A percentile compares a stretch with the other conserved stretches of the same genome.
These are phyloP conservation scores for Dolichoris vasculosae DNA, from an alignment of 1,140 invertebrate species.

Conservation along the genomic window DNA sequence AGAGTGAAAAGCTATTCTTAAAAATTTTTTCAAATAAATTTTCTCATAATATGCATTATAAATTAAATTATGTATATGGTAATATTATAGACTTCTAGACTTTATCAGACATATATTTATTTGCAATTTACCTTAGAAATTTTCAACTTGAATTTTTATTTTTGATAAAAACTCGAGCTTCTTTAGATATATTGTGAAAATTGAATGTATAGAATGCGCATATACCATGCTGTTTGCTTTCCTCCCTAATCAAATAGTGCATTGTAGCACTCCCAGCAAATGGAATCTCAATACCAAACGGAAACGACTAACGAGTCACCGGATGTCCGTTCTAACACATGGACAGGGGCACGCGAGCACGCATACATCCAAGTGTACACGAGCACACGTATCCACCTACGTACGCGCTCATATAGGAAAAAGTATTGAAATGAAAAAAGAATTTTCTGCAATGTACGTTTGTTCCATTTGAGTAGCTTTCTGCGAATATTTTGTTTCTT, in stretches of 20 bases:
- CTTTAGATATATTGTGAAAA: no score
- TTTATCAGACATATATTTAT: no score
- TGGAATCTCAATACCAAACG: slow-evolving; percentile 3
- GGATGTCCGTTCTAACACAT: slow-evolving; percentile 1
- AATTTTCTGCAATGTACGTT: no score
- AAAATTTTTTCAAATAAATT: no score
- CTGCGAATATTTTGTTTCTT: background rate
- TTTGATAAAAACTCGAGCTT: background rate
- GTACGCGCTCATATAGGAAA: background rate
- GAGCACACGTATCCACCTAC: background rate
- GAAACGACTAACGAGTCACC: slow-evolving; percentile 10
- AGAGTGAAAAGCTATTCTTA: no score
- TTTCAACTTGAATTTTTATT: background rate
- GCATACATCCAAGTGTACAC: background rate
- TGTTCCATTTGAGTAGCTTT: background rate
- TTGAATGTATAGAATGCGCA: background rate
- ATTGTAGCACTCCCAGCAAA: background rate
- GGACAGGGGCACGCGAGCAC: background rate
- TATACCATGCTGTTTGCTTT: slow-evolving; percentile 5
- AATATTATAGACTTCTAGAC: no score
- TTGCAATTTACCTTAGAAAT: no score
- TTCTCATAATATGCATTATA: no score
- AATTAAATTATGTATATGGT: no score
- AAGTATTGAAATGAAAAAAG: slow-evolving; percentile 26
- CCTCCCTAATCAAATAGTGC: slow-evolving; percentile 6